Evolutionary conservation across 2,113 vertebrate species (phyloP), one percentile per base, ranked within the genome.

Genomic region (Telmatochromis sp.): DNA sequence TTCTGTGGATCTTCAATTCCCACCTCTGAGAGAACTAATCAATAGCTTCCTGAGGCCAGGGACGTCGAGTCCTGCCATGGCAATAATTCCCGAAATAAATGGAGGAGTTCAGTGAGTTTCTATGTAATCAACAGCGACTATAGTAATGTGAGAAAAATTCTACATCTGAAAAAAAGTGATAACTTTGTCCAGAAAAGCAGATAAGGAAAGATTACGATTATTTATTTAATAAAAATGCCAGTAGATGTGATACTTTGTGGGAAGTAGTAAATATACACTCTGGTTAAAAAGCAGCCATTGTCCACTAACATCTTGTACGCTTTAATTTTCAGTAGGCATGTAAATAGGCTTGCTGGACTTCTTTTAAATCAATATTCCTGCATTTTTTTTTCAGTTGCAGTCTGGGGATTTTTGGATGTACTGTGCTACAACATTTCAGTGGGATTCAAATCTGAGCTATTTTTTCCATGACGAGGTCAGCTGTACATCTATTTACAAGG

Each of bases 91-190:
- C 5, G 0, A 9, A 70, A 9, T 40, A 70, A 40, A 70, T 23
- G 3, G 65, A 6, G 65, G 12, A 15, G 37, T 70, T 0, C 37
- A 70, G n/a, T 0, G 21, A 73, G 5, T 45, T 73, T 73, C 0
- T 0, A 45, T 26, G 68, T 73, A 15, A 73, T 73, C 68, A 73
- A 73, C 21, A 73, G 0, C 2, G 0, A 45, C 21, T 73, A 17
- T 2, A 45, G 37, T 10, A 40, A 73, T 9, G 37, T 45, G 65
- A 42, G 21, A 9, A 73, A 45, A 26, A 45, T 45, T 6, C n/a
- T 26, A 73, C 37, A 73, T 17, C 21, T 26, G 13, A 45, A 26
- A 0, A 45, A 26, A 45, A 73, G 8, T 73, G 37, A 73, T 45
- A 40, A 73, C 68, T 42, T 70, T 26, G 4, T 73, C 37, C 7